Evolutionary conservation across 37 sponge, comb jelly and placozoan genomes (phyloP), one percentile per base, ranked within the genome.

Genomic region (Aphrocallistes beatrix): DNA sequence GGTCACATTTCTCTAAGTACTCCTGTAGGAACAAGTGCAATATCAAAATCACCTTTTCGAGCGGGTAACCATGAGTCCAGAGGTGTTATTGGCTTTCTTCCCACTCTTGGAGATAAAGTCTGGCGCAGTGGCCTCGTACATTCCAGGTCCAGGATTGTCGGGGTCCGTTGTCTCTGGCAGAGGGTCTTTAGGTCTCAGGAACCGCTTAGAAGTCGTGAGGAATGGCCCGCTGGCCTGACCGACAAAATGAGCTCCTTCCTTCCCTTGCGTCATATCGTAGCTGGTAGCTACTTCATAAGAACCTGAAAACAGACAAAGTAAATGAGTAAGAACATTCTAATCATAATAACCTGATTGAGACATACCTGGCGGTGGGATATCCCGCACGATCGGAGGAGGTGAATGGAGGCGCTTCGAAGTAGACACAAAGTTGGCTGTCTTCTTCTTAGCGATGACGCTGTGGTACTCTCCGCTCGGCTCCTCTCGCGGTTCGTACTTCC

Each of bases 91-190:
- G 34, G 75, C 25, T 60, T 50, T 84, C 85, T 92, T 89, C 0
- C 85, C 85, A 39, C 23, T 34, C 81, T 85, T 81, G 37, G 36
- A 86, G 30, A 83, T 10, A 37, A 36, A 8, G 23, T 82, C 37
- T 0, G n/a, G 38, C 51, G 37, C 23, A 16, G 82, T 69, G 25
- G 86, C 39, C 21, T 88, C 87, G 51, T 94, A 94, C 82, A 90
- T 83, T 37, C 91, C 95, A 75, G 95, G 95, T 17, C 95, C 95
- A 87, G 97, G 97, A 38, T 92, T 93, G 37, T 81, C 37, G 19
- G 75, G 38, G 51, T 93, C 92, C 1, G 94, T 85, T 47, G 90
- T 88, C 45, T 90, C 88, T 6, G 90, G 50, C 23, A 92, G 85
- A n/a, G 90, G 85, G 81, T 93, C 94, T 23, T 87, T 82, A 0